Evolutionary conservation across 2,888 invertebrate species (phyloP).

Genomic region (Limnephilus marmoratus): DNA sequence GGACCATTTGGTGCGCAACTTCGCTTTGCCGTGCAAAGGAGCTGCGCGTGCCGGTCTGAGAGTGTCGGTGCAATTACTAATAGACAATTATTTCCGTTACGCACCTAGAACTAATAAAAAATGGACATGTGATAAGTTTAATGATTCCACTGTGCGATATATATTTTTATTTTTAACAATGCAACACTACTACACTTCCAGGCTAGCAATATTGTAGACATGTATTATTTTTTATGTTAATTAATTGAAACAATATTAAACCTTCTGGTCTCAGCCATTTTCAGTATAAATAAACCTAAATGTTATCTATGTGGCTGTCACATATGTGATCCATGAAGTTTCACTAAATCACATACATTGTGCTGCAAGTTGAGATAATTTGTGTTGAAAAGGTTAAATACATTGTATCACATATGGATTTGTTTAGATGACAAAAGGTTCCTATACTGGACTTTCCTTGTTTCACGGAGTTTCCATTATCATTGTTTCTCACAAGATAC

Average conservation of each 20-base stretch:
- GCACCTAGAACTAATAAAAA: constrained; percentile 24
- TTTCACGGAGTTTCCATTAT: too few species aligned
- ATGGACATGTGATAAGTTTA: constrained; percentile 31
- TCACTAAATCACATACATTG: too few species aligned
- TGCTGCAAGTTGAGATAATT: too few species aligned
- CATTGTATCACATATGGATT: too few species aligned
- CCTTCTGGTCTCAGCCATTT: background rate
- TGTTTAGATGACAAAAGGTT: too few species aligned
- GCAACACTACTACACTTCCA: background rate
- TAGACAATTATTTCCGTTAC: constrained; percentile 40
- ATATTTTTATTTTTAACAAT: background rate
- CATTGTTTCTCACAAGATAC: too few species aligned
- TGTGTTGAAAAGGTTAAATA: too few species aligned
- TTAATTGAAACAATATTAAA: background rate
- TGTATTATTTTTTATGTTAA: background rate
- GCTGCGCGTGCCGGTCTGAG: constrained; percentile 7
- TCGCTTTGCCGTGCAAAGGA: constrained; percentile 15
- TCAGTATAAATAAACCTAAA: too few species aligned
- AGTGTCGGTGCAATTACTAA: constrained; percentile 28
- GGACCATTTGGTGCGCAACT: background rate
- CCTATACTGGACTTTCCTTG: too few species aligned
- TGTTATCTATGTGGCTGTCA: background rate
- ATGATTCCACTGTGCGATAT: constrained; percentile 29
- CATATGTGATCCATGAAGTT: too few species aligned
- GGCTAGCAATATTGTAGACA: background rate